Percentiles rank a stretch among this genome's conserved stretches.
phyloP scores from a whole-genome alignment of 1,140 invertebrate species.

The Pseudomyrmex concolor region DNA sequence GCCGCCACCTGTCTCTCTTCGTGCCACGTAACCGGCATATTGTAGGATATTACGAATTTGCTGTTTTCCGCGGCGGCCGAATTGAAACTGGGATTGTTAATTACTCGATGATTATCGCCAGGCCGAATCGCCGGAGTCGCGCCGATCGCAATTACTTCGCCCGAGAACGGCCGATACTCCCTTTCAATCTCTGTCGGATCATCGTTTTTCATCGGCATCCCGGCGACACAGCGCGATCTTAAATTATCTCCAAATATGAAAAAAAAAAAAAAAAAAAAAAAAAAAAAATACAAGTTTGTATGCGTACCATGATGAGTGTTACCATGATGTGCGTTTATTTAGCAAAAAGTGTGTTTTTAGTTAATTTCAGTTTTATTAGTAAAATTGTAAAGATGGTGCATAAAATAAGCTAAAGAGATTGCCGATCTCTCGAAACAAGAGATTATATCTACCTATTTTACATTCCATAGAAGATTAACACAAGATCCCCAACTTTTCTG shows the following conservation, averaged over 20 bases:
- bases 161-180: constrained; percentile 42
- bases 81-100: constrained; percentile 86
- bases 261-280: too few species aligned
- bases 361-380: too few species aligned
- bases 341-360: too few species aligned
- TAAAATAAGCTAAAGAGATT: too few species aligned
- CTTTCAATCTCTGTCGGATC: neutral
- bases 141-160: constrained; percentile 82
- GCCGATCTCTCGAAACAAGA: neutral
- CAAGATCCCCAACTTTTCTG: neutral
- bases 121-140: constrained; percentile 80
- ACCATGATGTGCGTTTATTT: too few species aligned
- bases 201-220: constrained; percentile 1
- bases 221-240: neutral
- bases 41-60: constrained; percentile 86
- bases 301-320: too few species aligned
- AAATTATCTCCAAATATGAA: neutral
- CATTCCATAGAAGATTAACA: constrained; percentile 10
- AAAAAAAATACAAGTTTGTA: too few species aligned
- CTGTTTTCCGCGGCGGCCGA: constrained; percentile 83
- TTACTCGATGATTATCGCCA: constrained; percentile 84
- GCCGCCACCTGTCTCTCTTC: neutral
- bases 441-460: neutral
- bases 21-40: constrained; percentile 77
- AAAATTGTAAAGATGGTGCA: too few species aligned